Percentiles rank a stretch among this genome's conserved stretches.
Conservation (phyloP, 92 coral and sea anemone species). For the Palythoa grandis region DNA sequence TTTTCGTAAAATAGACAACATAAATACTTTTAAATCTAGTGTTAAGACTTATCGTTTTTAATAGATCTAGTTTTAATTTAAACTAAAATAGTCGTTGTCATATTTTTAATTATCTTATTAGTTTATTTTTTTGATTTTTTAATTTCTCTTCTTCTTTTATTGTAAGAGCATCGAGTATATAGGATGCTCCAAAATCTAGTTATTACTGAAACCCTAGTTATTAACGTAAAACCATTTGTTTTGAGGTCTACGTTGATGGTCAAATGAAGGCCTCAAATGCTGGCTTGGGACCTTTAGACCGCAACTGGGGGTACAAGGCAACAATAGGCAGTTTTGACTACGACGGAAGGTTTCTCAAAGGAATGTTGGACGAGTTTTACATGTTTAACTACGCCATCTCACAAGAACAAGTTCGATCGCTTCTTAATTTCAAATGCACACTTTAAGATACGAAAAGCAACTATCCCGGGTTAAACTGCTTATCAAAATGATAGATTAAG, state of each 20-base stretch:
- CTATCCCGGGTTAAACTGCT: neutral
- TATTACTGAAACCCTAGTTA: no score
- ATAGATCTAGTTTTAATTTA: no score
- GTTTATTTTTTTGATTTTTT: no score
- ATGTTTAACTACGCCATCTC: slow-evolving; percentile 89
- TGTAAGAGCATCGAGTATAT: no score
- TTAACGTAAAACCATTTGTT: neutral
- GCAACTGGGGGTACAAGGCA: slow-evolving; percentile 98
- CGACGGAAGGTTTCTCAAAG: slow-evolving; percentile 84
- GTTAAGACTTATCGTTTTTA: no score
- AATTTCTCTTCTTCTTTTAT: no score
- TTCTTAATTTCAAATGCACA: slow-evolving; percentile 75
- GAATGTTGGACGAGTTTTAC: slow-evolving; percentile 83
- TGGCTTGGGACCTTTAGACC: slow-evolving; percentile 86
- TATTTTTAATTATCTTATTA: no score
- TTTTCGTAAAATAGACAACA: no score
- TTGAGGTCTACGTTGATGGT: slow-evolving; percentile 89
- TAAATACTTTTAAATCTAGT: no score
- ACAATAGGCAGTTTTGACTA: slow-evolving; percentile 93
- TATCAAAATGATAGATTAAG: neutral
- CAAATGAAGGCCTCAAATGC: slow-evolving; percentile 57
- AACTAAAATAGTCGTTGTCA: no score
- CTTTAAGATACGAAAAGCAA: neutral
- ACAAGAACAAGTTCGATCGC: slow-evolving; percentile 75
- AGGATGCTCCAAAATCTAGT: no score